Base-by-base conservation (phyloP, 2,113 vertebrate genomes). In the Gopherus evgoodei region DNA sequence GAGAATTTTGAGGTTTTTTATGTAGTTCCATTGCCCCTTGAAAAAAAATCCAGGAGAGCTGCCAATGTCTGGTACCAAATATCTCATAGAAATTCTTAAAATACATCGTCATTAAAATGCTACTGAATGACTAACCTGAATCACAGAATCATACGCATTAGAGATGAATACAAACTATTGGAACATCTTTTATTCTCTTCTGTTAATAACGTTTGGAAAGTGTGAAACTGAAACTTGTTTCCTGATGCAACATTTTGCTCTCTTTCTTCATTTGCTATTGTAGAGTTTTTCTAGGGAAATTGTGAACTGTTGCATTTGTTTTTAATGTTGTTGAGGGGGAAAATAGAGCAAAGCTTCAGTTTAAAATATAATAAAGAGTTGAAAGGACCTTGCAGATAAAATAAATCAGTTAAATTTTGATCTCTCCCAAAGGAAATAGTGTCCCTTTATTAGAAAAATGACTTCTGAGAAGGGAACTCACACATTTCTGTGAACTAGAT, bases 391-490 rank as follows among this genome's bases (percentile, higher is more conserved):
- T 1, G 1, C 24, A 91, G 86, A 89, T 11, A 87, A 87, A 83
- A 89, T 93, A 91, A 29, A 49, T 53, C 89, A 62, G 94, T 78
- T 88, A 17, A 81, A n/a, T 82, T 57, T 53, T 86, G 62, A 12
- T 6, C 12, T 88, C 94, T 80, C 86, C 81, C 93, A 1, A 54
- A 29, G 52, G 24, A 94, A 92, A 35, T 17, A 84, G 62, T 87
- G 94, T 84, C 49, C 22, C 38, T 95, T 88, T 72, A 92, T 93
- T 25, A 94, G 69, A 91, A 95, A 82, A 75, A 76, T 3, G 42
- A 52, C 44, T 90, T 89, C 90, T 42, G 35, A 96, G 85, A 86
- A 57, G 52, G 81, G 93, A 89, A 81, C 86, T 52, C 72, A 88
- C 0, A 0, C 82, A 29, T 53, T 88, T 57, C 90, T 72, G 56